Conservation (phyloP, 2,888 invertebrate species). For the Linyphia triangularis region DNA sequence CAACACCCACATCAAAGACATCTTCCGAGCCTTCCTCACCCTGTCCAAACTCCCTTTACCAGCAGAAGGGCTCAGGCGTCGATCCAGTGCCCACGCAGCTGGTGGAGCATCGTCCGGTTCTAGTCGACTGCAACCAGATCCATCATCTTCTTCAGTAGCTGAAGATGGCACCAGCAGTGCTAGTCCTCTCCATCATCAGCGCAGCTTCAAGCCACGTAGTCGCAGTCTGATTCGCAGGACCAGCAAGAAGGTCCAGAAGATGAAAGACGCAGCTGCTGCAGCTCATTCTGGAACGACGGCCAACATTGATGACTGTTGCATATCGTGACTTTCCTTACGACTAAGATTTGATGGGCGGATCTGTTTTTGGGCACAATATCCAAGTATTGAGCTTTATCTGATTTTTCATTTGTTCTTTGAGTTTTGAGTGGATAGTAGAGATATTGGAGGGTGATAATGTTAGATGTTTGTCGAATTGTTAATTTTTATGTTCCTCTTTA, state of each 20-base stretch:
- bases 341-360: neutral
- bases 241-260: constrained; percentile 88
- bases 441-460: neutral
- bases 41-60: constrained; percentile 84
- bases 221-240: constrained; percentile 89
- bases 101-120: constrained; percentile 77
- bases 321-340: constrained; percentile 83
- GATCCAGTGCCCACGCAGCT: constrained; percentile 86
- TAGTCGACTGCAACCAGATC: constrained; percentile 72
- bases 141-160: constrained; percentile 46
- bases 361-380: constrained; percentile 10
- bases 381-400: constrained; percentile 1
- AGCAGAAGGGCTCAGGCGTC: constrained; percentile 83
- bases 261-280: constrained; percentile 82
- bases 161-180: neutral
- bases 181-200: neutral
- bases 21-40: constrained; percentile 89
- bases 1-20: constrained; percentile 87
- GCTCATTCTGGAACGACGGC: constrained; percentile 79
- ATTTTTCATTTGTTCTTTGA: constrained; percentile 19
- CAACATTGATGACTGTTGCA: constrained; percentile 85
- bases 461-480: no score
- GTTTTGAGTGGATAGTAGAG: neutral
- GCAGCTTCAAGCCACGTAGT: constrained; percentile 83
- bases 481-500: no score